Conservation (phyloP, 2,888 invertebrate species). For the Furcula furcula region DNA sequence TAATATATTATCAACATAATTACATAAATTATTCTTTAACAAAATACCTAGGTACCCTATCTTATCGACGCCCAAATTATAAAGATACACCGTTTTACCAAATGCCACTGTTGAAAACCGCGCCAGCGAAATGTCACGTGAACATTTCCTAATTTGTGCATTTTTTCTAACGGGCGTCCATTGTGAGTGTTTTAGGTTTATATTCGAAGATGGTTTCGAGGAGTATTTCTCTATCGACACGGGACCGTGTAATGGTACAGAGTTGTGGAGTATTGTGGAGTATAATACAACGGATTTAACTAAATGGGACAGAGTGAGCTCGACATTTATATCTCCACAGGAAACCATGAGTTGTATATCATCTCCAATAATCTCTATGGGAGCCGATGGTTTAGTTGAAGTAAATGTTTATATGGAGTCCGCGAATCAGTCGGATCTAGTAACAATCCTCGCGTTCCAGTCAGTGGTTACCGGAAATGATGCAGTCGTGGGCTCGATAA, state of each 20-base stretch:
- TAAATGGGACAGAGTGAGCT: not conserved
- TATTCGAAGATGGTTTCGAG: not conserved
- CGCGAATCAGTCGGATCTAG: constrained; percentile 1
- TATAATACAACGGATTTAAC: not conserved
- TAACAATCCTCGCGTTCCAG: constrained; percentile 4
- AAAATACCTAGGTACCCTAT: too few species aligned
- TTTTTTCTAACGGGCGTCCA: not conserved
- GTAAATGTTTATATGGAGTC: constrained; percentile 8
- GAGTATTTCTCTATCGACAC: not conserved
- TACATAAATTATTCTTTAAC: too few species aligned
- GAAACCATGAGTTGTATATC: not conserved
- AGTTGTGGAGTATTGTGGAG: not conserved
- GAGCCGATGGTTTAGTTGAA: constrained; percentile 7
- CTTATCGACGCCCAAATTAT: too few species aligned
- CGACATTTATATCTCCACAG: not conserved
- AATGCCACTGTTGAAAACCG: too few species aligned
- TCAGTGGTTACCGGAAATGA: constrained; percentile 1
- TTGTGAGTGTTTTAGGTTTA: not conserved
- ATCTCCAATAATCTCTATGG: constrained; percentile 8
- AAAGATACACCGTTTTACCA: too few species aligned
- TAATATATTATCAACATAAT: too few species aligned
- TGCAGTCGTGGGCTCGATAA: not conserved
- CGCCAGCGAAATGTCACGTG: too few species aligned
- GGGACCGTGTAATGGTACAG: not conserved
- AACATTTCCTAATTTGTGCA: not conserved